Conservation (phyloP, 2,888 invertebrate genomes). For the Alviniconcha strummeri region DNA sequence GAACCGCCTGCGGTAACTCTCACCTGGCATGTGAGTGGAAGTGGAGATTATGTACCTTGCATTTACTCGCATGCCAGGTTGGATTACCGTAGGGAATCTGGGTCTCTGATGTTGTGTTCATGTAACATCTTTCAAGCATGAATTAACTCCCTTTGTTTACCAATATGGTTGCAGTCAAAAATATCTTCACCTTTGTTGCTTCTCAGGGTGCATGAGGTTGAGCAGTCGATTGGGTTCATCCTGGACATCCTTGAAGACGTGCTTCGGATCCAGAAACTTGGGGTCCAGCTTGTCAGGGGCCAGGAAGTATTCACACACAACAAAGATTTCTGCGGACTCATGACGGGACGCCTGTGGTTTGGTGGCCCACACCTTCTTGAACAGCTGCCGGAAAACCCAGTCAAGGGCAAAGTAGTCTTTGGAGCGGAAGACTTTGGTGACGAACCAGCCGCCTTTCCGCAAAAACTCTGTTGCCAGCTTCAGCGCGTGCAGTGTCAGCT, state of each 20-base stretch:
- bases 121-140: too few species aligned
- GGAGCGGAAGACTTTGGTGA: slow-evolving; percentile 98
- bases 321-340: slow-evolving; percentile 99
- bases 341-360: slow-evolving; percentile 98
- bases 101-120: too few species aligned
- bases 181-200: slow-evolving; percentile 56
- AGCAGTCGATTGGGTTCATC: slow-evolving; percentile 53
- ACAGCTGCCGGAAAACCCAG: slow-evolving; percentile 97
- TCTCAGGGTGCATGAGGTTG: slow-evolving; percentile 69
- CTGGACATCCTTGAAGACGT: slow-evolving; percentile 93
- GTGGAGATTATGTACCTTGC: too few species aligned
- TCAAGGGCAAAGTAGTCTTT: slow-evolving; percentile 96
- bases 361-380: slow-evolving; percentile 94
- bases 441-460: slow-evolving; percentile 94
- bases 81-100: too few species aligned
- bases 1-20: too few species aligned
- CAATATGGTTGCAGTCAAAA: too few species aligned
- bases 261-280: slow-evolving; percentile 92
- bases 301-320: slow-evolving; percentile 94
- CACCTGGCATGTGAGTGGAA: too few species aligned
- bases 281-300: slow-evolving; percentile 93
- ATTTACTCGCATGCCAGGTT: too few species aligned
- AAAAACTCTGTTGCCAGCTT: slow-evolving; percentile 94
- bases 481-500: slow-evolving; percentile 92
- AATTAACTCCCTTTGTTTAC: too few species aligned